Evolutionary conservation across 2,113 vertebrate species (phyloP).

Genomic region (Pterocles burchelli): DNA sequence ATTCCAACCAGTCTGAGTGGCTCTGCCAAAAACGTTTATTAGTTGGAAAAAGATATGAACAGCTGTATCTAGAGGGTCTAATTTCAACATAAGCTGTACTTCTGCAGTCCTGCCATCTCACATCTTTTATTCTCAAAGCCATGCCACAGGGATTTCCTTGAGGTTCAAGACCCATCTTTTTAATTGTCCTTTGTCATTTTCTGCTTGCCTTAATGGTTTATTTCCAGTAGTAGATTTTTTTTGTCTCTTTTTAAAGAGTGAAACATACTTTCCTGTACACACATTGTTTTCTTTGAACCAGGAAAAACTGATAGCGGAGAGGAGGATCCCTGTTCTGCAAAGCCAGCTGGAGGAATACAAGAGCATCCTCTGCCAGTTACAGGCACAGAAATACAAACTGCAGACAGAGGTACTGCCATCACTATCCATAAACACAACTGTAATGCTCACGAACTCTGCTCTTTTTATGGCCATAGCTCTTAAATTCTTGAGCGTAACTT

Average conservation of each 20-base stretch:
- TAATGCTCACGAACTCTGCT: background rate
- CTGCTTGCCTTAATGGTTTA: background rate
- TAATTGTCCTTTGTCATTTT: background rate
- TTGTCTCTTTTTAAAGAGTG: background rate
- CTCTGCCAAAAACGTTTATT: background rate
- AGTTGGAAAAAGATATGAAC: background rate
- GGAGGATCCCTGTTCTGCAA: conserved; percentile 80
- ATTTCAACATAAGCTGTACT: background rate
- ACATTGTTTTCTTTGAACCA: conserved; percentile 57
- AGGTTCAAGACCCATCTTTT: background rate
- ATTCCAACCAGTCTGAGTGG: background rate
- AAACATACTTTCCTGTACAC: background rate
- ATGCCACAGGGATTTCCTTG: background rate
- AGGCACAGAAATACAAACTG: conserved; percentile 85
- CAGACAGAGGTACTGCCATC: conserved; percentile 82
- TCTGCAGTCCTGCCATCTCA: background rate
- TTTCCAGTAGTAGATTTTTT: background rate
- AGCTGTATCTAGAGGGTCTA: background rate
- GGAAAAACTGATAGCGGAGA: conserved; percentile 86
- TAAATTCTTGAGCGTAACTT: background rate
- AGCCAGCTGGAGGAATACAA: conserved; percentile 89
- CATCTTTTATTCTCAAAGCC: background rate
- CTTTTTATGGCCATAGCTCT: background rate
- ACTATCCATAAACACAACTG: background rate
- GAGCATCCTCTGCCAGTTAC: conserved; percentile 86